Conservation (phyloP, 2,113 vertebrate species). For the Calyptommatus sinebrachiatus region DNA sequence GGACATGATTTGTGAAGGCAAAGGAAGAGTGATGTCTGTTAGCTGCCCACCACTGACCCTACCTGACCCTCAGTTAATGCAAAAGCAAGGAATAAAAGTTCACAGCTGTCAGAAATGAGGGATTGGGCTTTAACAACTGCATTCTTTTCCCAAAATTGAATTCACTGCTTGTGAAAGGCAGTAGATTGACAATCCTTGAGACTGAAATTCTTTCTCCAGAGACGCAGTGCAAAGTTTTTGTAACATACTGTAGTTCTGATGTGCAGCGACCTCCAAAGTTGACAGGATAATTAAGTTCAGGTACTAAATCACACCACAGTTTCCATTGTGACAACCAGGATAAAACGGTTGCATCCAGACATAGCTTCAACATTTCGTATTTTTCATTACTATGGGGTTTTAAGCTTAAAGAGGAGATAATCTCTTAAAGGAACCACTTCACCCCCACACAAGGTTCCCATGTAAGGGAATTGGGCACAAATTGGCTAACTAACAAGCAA, state of each 20-base stretch:
- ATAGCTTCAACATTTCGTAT: too few species aligned
- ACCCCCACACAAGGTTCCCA: too few species aligned
- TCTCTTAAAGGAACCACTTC: too few species aligned
- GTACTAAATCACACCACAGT: slow-evolving; percentile 3
- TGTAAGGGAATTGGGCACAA: too few species aligned
- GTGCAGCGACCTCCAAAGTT: slow-evolving; percentile 7
- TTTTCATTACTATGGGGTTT: too few species aligned
- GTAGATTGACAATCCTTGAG: slow-evolving; percentile 21
- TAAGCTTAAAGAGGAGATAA: too few species aligned
- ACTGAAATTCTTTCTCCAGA: slow-evolving; percentile 22
- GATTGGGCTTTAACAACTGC: slow-evolving; percentile 5
- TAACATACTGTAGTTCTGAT: slow-evolving; percentile 1
- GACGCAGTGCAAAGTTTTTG: slow-evolving; percentile 1
- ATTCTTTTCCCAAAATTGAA: slow-evolving; percentile 29
- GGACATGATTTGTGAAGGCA: neutral
- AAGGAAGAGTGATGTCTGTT: neutral
- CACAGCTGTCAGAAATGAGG: slow-evolving; percentile 12
- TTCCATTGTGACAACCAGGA: slow-evolving; percentile 2
- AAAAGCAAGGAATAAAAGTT: slow-evolving; percentile 27
- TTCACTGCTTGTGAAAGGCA: slow-evolving; percentile 18
- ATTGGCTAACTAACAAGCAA: too few species aligned
- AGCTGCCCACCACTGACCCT: neutral
- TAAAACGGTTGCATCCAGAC: neutral
- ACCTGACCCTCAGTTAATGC: slow-evolving; percentile 1
- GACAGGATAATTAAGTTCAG: slow-evolving; percentile 18